Evolutionary conservation across 2,797 vertebrate species (phyloP).

Genomic region (Poeciliopsis presidionis): DNA sequence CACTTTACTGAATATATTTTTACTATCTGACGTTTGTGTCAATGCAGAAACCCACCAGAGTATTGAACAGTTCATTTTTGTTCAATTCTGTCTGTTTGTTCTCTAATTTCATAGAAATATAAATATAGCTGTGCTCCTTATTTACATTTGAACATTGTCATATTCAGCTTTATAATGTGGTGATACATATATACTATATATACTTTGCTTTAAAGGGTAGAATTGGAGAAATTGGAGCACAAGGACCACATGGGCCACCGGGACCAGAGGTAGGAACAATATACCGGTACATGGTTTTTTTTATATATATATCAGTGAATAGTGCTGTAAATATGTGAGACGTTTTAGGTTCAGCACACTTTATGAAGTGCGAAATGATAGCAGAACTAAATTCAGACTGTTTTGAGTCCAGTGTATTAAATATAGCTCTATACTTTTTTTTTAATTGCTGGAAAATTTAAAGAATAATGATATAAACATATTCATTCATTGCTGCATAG

Average conservation of each 20-base stretch:
- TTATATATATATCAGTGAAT: not conserved
- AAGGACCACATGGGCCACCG: constrained; percentile 70
- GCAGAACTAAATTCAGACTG: not conserved
- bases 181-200: not conserved
- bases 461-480: not conserved
- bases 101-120: not conserved
- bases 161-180: not conserved
- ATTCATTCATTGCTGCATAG: not conserved
- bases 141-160: not conserved
- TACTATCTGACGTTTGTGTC: not conserved
- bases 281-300: not conserved
- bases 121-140: not conserved
- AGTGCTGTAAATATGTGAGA: not conserved
- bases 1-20: not conserved
- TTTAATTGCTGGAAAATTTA: not conserved
- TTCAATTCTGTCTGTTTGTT: not conserved
- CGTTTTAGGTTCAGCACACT: not conserved
- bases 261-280: constrained; percentile 73
- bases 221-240: constrained; percentile 67
- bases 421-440: not conserved
- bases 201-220: constrained; percentile 59
- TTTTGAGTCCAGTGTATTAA: not conserved
- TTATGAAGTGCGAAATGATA: not conserved
- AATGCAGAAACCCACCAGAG: not conserved
- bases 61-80: not conserved